These are phyloP conservation scores for Pachyramphus minor DNA, from an alignment of 2,113 vertebrate species.

Conservation along the genomic window DNA sequence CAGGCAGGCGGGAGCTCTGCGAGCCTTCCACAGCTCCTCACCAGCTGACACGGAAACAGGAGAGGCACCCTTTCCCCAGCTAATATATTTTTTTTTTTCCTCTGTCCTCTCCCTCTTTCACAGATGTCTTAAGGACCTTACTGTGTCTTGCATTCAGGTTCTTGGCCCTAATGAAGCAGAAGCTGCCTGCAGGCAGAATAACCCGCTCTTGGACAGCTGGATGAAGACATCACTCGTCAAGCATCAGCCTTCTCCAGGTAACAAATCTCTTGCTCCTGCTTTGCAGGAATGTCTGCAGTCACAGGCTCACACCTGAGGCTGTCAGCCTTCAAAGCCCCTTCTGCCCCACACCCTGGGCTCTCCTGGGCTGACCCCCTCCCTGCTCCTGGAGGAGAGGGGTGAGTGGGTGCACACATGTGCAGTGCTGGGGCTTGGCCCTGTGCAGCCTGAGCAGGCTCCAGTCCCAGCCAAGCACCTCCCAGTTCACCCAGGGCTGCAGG, in stretches of 20 bases:
- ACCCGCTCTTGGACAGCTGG: slow-evolving; percentile 58
- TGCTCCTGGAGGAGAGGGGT: neutral
- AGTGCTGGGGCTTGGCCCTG: neutral
- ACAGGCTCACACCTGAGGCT: slow-evolving; percentile 71
- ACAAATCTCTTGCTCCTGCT: slow-evolving; percentile 59
- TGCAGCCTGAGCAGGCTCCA: neutral
- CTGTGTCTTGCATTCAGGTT: neutral
- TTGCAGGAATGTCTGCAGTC: slow-evolving; percentile 65
- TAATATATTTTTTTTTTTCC: neutral
- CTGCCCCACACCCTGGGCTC: neutral
- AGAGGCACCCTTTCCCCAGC: neutral
- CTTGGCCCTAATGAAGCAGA: slow-evolving; percentile 2
- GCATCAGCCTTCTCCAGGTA: slow-evolving; percentile 49
- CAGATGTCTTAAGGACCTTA: slow-evolving; percentile 6
- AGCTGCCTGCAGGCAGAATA: slow-evolving; percentile 58
- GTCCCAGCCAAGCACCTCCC: neutral
- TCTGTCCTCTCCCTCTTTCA: neutral
- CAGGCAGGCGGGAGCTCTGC: neutral
- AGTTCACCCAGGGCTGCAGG: neutral
- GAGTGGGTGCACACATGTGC: neutral
- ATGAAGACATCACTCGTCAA: slow-evolving; percentile 73
- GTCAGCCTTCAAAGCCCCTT: slow-evolving; percentile 36
- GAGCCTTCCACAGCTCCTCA: neutral
- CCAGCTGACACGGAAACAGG: neutral
- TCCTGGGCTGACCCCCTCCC: neutral